phyloP scores from a whole-genome alignment of 2,888 invertebrate species.

The Chloroclysta siterata region DNA sequence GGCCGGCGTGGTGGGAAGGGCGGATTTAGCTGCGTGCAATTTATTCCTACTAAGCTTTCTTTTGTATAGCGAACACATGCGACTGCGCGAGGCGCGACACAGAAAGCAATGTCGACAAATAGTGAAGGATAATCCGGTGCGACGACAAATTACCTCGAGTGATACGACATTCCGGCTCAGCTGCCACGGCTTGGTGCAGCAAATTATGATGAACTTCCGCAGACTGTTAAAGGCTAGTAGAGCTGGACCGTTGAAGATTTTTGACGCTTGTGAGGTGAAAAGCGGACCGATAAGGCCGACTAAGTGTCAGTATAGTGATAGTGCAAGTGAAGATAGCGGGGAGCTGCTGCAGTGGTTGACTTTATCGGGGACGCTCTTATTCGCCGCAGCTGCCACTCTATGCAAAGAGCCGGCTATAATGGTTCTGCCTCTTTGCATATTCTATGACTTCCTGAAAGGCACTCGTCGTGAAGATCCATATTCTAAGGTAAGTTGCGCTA shows the following conservation, averaged over 20 bases:
- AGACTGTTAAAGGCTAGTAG: constrained; percentile 72
- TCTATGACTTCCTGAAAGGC: constrained; percentile 92
- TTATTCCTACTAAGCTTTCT: constrained; percentile 95
- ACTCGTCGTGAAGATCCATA: constrained; percentile 76
- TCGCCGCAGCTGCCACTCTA: constrained; percentile 93
- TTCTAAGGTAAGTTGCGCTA: constrained; percentile 82
- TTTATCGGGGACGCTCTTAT: constrained; percentile 85
- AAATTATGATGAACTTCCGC: constrained; percentile 75
- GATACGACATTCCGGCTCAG: constrained; percentile 74
- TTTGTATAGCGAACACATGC: constrained; percentile 92
- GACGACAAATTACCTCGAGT: constrained; percentile 56
- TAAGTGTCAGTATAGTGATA: constrained; percentile 73
- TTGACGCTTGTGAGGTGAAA: constrained; percentile 68
- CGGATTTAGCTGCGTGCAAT: constrained; percentile 96
- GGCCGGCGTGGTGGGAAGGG: constrained; percentile 97
- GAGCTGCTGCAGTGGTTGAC: constrained; percentile 83
- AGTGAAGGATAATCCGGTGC: constrained; percentile 61
- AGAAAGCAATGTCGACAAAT: constrained; percentile 68
- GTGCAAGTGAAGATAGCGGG: constrained; percentile 74
- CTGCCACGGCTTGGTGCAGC: constrained; percentile 75
- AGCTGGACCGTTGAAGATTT: constrained; percentile 72
- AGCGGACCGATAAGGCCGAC: constrained; percentile 60
- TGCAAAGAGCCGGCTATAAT: constrained; percentile 98
- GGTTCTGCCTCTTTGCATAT: constrained; percentile 94
- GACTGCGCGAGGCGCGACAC: constrained; percentile 83